phyloP scores from a whole-genome alignment of 2,888 invertebrate species.

The Cheilosia urbana region DNA sequence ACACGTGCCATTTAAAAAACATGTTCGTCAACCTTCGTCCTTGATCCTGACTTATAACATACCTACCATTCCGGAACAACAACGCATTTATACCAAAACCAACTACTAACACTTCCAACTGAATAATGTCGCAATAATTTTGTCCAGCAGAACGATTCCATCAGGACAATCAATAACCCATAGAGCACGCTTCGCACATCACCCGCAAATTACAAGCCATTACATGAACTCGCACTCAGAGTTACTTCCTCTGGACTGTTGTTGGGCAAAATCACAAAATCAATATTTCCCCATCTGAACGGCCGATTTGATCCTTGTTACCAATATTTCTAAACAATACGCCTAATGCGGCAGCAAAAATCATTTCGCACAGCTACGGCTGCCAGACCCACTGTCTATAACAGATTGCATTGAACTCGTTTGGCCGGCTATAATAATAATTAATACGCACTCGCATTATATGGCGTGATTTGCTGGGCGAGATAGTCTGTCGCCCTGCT shows the following conservation, averaged over 20 bases:
- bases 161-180: conserved; percentile 11
- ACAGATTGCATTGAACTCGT: conserved; percentile 38
- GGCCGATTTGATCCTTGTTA: conserved; percentile 60
- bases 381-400: not conserved
- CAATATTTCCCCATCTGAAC: conserved; percentile 12
- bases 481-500: not conserved
- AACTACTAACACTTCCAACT: not conserved
- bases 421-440: conserved; percentile 54
- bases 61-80: no score
- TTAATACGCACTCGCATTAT: conserved; percentile 64
- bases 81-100: no score
- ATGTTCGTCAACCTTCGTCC: no score
- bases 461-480: conserved; percentile 30
- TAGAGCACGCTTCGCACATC: conserved; percentile 8
- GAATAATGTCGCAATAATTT: not conserved
- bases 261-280: not conserved
- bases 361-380: conserved; percentile 44
- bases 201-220: conserved; percentile 3
- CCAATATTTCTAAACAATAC: conserved; percentile 47
- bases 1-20: no score
- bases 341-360: conserved; percentile 70
- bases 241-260: not conserved
- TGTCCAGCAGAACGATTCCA: not conserved
- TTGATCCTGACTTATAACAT: no score
- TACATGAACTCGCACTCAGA: conserved; percentile 3